Base-by-base conservation (phyloP, 2,113 vertebrate genomes). In the Brachyhypopomus occidentalis region DNA sequence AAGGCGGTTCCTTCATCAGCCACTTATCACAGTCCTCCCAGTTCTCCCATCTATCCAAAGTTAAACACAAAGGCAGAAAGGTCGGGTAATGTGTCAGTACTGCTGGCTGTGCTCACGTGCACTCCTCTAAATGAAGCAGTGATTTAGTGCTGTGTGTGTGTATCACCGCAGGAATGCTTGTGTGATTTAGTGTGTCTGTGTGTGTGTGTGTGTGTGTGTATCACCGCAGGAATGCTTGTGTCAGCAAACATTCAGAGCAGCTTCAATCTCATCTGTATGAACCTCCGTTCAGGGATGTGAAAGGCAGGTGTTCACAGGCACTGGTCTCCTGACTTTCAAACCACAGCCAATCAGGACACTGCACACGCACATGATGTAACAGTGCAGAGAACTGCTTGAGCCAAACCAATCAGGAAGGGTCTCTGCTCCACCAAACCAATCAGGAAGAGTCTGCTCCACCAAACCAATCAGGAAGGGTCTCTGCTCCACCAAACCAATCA, bases 131-230 rank as follows among this genome's bases (percentile, higher is more conserved):
- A 67, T 38, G 64, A 38, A 23, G 5, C 1, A 20, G 20, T 74
- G 72, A 56, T 52, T 74, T 52, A 56, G 52, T 22, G n/a, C 7
- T 74, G 72, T 48, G 20, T 25, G 4, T 58, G 63, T 36, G 27
- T 38, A n/a, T n/a, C n/a, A n/a, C n/a, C n/a, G 71, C n/a, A 7
- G 22, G 71, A 11, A 20, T 73, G 71, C 52, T 11, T 22, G 6
- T 56, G 62, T 34, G 27, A 36, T 70, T 25, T 23, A 27, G 25
- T 52, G 38, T 82, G 74, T 45, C n/a, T 66, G 22, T 77, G 62
- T 63, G 60, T 77, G 58, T 70, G 22, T 34, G 73, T 55, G 73
- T 38, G 4, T 30, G 30, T 30, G 30, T 30, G 30, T 30, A 30
- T 30, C 30, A 19, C n/a, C 36, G 62, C 2, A 73, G 25, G 63